Evolutionary conservation across 2,113 vertebrate genomes (phyloP).

Genomic region (Hyla sarda): DNA sequence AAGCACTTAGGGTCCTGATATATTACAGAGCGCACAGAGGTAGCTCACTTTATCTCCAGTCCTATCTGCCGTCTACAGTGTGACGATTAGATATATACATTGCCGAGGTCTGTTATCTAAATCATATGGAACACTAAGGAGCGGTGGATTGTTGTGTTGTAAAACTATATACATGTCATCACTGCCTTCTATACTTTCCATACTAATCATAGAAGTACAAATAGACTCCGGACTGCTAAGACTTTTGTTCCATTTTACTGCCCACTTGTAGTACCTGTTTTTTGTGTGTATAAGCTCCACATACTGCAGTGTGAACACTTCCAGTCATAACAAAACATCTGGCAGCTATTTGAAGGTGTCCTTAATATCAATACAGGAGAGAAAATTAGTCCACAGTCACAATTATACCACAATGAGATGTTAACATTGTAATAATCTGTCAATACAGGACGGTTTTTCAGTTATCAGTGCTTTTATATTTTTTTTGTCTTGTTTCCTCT

Average conservation of each 20-base stretch:
- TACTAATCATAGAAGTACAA: background rate
- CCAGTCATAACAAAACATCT: background rate
- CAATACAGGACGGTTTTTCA: background rate
- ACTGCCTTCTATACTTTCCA: background rate
- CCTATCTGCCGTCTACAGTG: background rate
- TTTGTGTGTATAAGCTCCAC: background rate
- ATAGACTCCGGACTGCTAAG: background rate
- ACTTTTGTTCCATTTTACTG: background rate
- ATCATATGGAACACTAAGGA: background rate
- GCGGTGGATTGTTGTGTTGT: background rate
- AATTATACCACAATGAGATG: background rate
- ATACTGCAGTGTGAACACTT: background rate
- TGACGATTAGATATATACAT: background rate
- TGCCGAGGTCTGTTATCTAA: background rate
- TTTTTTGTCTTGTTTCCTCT: slow-evolving; percentile 40
- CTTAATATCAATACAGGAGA: background rate
- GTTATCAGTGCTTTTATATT: background rate
- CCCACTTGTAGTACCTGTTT: background rate
- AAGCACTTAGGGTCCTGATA: background rate
- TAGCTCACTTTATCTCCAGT: background rate
- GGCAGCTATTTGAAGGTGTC: background rate
- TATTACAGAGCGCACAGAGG: background rate
- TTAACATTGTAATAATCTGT: background rate
- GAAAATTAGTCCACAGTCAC: background rate
- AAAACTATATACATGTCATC: background rate